Evolutionary conservation across 2,797 vertebrate genomes (phyloP).

Genomic region (Micromesistius poutassou): DNA sequence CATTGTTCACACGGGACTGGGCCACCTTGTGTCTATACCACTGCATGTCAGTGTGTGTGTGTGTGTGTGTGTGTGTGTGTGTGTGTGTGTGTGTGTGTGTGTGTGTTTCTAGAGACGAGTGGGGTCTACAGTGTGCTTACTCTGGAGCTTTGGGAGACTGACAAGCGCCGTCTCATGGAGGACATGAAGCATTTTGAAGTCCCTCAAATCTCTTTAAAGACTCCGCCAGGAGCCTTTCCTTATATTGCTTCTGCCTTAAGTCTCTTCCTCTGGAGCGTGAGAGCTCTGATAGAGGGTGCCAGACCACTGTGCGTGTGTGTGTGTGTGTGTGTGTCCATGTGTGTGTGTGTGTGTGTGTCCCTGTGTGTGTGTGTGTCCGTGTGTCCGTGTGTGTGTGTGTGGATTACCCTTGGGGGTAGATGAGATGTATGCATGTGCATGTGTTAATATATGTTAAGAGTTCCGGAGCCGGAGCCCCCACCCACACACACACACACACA

Average conservation of each 20-base stretch:
- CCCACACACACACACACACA: neutral
- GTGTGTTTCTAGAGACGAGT: slow-evolving; percentile 2
- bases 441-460: neutral
- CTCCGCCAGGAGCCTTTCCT: slow-evolving; percentile 57
- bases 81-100: slow-evolving; percentile 20
- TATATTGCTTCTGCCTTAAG: slow-evolving; percentile 45
- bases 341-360: slow-evolving; percentile 2
- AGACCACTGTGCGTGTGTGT: slow-evolving; percentile 14
- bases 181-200: slow-evolving; percentile 72
- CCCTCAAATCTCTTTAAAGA: slow-evolving; percentile 67
- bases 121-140: slow-evolving; percentile 11
- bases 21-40: slow-evolving; percentile 1
- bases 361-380: slow-evolving; percentile 13
- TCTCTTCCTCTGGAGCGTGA: slow-evolving; percentile 43
- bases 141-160: slow-evolving; percentile 58
- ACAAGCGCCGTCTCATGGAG: slow-evolving; percentile 71
- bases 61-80: slow-evolving; percentile 14
- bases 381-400: neutral
- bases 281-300: slow-evolving; percentile 29
- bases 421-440: neutral
- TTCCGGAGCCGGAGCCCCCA: too few species aligned
- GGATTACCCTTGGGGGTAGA: neutral
- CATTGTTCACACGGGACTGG: neutral
- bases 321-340: slow-evolving; percentile 1
- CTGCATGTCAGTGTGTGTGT: slow-evolving; percentile 16